Evolutionary conservation across 1,140 invertebrate genomes (phyloP).

Genomic region (Solenopsis fugax): DNA sequence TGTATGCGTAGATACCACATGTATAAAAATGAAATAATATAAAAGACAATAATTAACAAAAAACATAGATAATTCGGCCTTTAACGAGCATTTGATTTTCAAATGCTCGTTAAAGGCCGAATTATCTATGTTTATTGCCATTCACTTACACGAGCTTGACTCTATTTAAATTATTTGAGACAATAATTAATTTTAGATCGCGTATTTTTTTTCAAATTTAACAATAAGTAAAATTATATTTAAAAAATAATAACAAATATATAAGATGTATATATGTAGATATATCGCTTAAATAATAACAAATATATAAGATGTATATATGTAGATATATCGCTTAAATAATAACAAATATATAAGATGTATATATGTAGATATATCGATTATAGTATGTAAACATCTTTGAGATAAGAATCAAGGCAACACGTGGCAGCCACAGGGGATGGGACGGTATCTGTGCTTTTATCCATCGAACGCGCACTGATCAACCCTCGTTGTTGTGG

Average conservation of each 20-base stretch:
- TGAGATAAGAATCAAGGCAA: constrained; percentile 38
- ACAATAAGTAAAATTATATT: background rate
- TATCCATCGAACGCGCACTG: constrained; percentile 39
- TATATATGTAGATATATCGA: background rate
- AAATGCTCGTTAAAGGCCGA: too few species aligned
- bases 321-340: too few species aligned
- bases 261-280: background rate
- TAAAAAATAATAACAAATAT: background rate
- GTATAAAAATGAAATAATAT: background rate
- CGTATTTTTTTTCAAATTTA: background rate
- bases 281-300: too few species aligned
- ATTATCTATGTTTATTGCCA: too few species aligned
- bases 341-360: background rate
- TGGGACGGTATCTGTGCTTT: constrained; percentile 2
- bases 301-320: too few species aligned
- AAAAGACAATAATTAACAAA: background rate
- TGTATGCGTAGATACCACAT: background rate
- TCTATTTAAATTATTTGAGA: too few species aligned
- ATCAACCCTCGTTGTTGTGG: constrained; percentile 61
- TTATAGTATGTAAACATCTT: background rate
- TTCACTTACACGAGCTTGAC: too few species aligned
- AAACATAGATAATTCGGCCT: too few species aligned
- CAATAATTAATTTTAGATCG: background rate
- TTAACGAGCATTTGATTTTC: too few species aligned
- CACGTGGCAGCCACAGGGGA: constrained; percentile 35